phyloP scores from a whole-genome alignment of 1,140 invertebrate species.

The Pantala flavescens region DNA sequence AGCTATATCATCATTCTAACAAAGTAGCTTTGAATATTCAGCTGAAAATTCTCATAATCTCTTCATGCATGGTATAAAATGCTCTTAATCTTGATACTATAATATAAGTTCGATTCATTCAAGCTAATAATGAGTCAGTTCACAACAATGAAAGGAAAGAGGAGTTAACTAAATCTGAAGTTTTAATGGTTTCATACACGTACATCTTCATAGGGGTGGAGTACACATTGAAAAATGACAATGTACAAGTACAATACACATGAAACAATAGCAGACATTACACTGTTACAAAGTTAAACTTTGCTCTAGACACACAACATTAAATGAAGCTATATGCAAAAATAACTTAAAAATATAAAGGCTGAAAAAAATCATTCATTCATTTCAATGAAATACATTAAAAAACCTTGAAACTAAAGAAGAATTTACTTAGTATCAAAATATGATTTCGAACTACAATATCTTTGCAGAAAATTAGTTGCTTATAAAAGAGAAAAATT shows the following conservation, averaged over 20 bases:
- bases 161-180: no score
- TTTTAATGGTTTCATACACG: not conserved
- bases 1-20: no score
- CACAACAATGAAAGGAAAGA: no score
- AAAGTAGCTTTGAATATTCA: no score
- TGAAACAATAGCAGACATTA: not conserved
- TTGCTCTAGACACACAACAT: not conserved
- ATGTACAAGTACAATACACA: not conserved
- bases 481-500: not conserved
- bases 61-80: no score
- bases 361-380: not conserved
- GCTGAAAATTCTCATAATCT: no score
- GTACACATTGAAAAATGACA: not conserved
- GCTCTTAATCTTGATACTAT: no score
- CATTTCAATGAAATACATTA: not conserved
- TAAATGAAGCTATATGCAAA: not conserved
- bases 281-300: not conserved
- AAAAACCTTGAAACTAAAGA: not conserved
- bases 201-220: not conserved
- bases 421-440: not conserved
- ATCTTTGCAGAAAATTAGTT: not conserved
- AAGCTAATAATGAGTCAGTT: no score
- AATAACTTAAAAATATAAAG: not conserved
- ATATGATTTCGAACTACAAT: not conserved
- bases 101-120: no score